A percentile compares a stretch with the other conserved stretches of the same genome.
phyloP scores from a whole-genome alignment of 2,797 vertebrate species.

The Thamnophis elegans region DNA sequence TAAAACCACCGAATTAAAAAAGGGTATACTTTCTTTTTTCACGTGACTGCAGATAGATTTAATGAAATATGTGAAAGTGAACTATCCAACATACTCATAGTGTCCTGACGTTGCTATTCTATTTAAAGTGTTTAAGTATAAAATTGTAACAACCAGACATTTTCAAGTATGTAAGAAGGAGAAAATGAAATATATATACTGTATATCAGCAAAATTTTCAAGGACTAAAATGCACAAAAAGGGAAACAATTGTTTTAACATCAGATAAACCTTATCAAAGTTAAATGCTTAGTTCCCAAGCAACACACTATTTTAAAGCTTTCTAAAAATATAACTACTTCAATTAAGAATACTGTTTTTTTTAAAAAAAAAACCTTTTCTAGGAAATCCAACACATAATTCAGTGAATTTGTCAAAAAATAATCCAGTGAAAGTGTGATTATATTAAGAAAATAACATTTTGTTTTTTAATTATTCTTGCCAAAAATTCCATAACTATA shows the following conservation, averaged over 20 bases:
- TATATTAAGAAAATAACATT: not conserved
- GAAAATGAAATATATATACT: constrained; percentile 13
- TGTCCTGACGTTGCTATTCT: constrained; percentile 39
- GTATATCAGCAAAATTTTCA: constrained; percentile 3
- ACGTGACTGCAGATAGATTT: not conserved
- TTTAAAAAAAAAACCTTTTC: not conserved
- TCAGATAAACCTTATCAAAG: not conserved
- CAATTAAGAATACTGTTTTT: constrained; percentile 3
- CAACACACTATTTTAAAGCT: not conserved
- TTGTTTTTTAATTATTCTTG: not conserved
- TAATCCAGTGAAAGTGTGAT: not conserved
- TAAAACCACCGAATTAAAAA: not conserved
- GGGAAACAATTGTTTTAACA: not conserved
- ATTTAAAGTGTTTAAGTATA: constrained; percentile 30
- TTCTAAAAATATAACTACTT: not conserved
- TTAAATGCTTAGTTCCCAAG: constrained; percentile 16
- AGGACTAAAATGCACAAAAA: constrained; percentile 5
- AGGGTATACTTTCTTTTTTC: not conserved
- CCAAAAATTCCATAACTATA: not conserved
- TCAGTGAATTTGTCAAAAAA: constrained; percentile 4
- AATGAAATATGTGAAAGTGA: constrained; percentile 7
- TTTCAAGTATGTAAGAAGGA: constrained; percentile 7
- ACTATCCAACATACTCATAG: not conserved
- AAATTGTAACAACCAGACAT: not conserved
- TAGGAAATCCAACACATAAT: not conserved